Evolutionary conservation across 2,888 invertebrate genomes (phyloP).

Genomic region (Drosophila vallismaia): DNA sequence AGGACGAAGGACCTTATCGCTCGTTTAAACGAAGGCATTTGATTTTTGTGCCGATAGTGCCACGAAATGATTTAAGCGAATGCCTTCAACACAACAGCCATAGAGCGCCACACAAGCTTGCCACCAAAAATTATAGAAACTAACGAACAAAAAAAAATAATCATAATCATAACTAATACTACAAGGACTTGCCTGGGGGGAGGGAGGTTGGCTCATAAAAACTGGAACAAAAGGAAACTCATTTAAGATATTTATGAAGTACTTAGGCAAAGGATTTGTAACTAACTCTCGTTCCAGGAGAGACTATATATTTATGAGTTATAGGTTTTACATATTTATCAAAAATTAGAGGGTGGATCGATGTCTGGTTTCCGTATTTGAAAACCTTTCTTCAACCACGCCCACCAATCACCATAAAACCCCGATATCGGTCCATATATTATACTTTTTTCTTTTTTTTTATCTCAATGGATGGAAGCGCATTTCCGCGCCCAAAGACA

Average conservation of each 20-base stretch:
- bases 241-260: constrained; percentile 77
- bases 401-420: constrained; percentile 12
- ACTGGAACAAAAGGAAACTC: constrained; percentile 72
- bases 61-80: constrained; percentile 72
- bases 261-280: constrained; percentile 65
- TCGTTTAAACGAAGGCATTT: constrained; percentile 79
- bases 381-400: constrained; percentile 2
- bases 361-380: not conserved
- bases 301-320: not conserved
- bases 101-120: not conserved
- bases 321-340: too few relatives aligned
- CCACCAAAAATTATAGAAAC: constrained; percentile 13
- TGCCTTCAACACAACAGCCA: constrained; percentile 38
- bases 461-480: constrained; percentile 44
- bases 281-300: constrained; percentile 25
- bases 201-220: constrained; percentile 17
- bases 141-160: constrained; percentile 56
- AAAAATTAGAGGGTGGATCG: too few relatives aligned
- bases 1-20: constrained; percentile 60
- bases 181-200: constrained; percentile 4
- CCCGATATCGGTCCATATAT: not conserved
- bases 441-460: too few relatives aligned
- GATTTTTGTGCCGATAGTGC: constrained; percentile 75
- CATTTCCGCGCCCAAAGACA: constrained; percentile 60
- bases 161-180: constrained; percentile 66